Evolutionary conservation across 2,113 vertebrate species (phyloP).

Genomic region (Osmerus mordax): DNA sequence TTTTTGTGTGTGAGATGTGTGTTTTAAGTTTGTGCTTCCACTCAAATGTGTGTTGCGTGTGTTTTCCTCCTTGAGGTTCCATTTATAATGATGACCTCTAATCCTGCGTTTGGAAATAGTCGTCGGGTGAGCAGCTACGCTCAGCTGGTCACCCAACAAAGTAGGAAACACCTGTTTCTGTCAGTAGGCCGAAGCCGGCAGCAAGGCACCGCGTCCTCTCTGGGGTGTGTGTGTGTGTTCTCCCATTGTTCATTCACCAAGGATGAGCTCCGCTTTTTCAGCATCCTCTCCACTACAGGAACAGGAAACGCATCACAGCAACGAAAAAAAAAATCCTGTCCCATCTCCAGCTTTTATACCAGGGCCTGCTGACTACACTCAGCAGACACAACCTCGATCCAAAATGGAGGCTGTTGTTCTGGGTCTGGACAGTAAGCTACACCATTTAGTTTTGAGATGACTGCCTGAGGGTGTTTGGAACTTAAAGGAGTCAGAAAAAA

Average conservation of each 20-base stretch:
- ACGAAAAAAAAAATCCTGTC: neutral
- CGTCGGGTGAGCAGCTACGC: neutral
- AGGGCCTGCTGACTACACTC: no score
- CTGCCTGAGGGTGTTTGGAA: no score
- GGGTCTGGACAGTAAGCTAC: no score
- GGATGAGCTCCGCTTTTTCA: slow-evolving; percentile 28
- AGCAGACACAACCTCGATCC: no score
- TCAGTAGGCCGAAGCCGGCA: slow-evolving; percentile 26
- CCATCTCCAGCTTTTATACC: neutral
- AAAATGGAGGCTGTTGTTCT: no score
- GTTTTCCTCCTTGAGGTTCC: slow-evolving; percentile 37
- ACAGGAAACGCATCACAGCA: slow-evolving; percentile 46
- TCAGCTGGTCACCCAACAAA: slow-evolving; percentile 32
- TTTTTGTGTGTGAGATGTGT: neutral
- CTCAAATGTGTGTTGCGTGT: neutral
- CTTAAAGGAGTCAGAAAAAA: no score
- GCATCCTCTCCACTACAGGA: slow-evolving; percentile 32
- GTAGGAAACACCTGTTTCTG: slow-evolving; percentile 68
- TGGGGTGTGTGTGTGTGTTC: neutral
- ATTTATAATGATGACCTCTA: slow-evolving; percentile 56
- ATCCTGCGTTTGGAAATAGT: slow-evolving; percentile 50
- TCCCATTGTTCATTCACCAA: slow-evolving; percentile 37
- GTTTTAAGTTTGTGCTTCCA: neutral
- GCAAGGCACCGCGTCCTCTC: slow-evolving; percentile 20
- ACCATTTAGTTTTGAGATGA: no score